Evolutionary conservation across 2,113 vertebrate species (phyloP).

Genomic region (Sterrhoptilus dennistouni): DNA sequence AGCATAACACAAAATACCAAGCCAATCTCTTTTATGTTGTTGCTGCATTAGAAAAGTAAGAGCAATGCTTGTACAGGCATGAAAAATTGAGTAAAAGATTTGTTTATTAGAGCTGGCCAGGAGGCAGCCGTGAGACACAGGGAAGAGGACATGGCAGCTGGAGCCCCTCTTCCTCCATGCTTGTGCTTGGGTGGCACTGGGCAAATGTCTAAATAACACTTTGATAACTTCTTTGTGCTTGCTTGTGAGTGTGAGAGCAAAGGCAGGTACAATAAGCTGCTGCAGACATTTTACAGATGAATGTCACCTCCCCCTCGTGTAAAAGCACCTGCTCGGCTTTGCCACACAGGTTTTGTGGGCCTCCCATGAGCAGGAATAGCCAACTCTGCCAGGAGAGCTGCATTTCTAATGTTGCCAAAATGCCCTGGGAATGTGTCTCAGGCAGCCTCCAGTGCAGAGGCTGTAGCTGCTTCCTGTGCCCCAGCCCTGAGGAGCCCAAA

Average conservation of each 20-base stretch:
- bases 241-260: background rate
- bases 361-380: background rate
- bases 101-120: background rate
- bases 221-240: background rate
- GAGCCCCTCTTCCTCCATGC: background rate
- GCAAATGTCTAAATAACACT: rapidly evolving
- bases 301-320: background rate
- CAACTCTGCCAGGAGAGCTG: background rate
- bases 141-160: background rate
- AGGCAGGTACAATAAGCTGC: background rate
- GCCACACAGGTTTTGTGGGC: background rate
- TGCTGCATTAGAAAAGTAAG: background rate
- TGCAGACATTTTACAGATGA: background rate
- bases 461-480: background rate
- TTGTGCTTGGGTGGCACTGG: rapidly evolving
- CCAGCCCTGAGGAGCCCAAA: background rate
- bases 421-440: rapidly evolving
- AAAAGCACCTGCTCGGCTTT: background rate
- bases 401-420: background rate
- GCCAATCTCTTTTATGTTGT: rapidly evolving
- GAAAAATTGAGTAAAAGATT: background rate
- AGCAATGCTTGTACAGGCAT: background rate
- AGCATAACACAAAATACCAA: background rate
- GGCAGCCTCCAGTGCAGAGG: background rate
- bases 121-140: background rate